Conservation (phyloP, 2,888 invertebrate genomes). For the Urechis unicinctus region DNA sequence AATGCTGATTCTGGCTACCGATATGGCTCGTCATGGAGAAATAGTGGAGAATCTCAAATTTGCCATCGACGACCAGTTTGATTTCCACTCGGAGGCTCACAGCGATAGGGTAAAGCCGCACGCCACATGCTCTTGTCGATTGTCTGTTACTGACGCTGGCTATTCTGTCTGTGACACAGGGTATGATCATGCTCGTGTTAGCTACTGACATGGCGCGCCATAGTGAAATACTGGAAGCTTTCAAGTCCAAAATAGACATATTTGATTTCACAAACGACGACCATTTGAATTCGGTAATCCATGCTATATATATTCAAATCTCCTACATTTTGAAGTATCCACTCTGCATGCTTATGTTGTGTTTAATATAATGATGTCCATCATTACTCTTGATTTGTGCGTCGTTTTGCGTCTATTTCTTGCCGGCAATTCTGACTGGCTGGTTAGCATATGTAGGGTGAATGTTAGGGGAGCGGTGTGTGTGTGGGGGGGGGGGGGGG, state of each 20-base stretch:
- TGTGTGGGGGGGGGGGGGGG: too few relatives aligned
- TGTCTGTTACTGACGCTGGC: too few relatives aligned
- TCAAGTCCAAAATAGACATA: constrained; percentile 26
- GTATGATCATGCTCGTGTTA: constrained; percentile 37
- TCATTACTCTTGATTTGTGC: too few relatives aligned
- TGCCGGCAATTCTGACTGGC: too few relatives aligned
- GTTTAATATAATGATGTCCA: neutral
- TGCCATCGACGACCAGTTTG: constrained; percentile 40
- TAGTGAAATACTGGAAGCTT: constrained; percentile 34
- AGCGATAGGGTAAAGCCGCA: too few relatives aligned
- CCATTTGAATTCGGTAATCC: constrained; percentile 28
- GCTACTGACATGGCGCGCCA: constrained; percentile 45
- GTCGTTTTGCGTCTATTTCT: too few relatives aligned
- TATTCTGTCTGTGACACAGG: constrained; percentile 18
- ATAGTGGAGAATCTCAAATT: constrained; percentile 47
- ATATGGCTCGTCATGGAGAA: constrained; percentile 49
- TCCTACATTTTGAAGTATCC: neutral
- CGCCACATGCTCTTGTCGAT: neutral
- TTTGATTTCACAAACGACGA: constrained; percentile 31
- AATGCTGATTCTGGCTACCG: constrained; percentile 47
- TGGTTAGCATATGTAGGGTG: too few relatives aligned
- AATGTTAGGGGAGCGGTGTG: too few relatives aligned
- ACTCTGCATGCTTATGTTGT: neutral
- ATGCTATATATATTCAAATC: neutral
- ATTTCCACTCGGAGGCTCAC: constrained; percentile 39